A percentile compares a stretch with the other conserved stretches of the same genome.
Conservation (phyloP, 2,113 vertebrate species). For the Misgurnus anguillicaudatus region DNA sequence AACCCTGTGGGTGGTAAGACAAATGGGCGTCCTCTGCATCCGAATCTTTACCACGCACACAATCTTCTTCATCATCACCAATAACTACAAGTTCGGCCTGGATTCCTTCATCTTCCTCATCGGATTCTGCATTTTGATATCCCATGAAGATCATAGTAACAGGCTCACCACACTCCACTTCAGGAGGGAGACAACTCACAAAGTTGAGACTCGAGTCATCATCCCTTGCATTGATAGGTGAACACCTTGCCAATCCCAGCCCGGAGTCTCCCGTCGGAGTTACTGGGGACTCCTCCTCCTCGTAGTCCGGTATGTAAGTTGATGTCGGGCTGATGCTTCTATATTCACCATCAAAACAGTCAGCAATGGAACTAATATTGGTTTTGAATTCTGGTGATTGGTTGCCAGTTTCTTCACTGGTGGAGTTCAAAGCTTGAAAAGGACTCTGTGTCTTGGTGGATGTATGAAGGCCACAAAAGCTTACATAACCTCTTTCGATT, state of each 20-base stretch:
- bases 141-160: slow-evolving; percentile 98
- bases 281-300: slow-evolving; percentile 51
- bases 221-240: slow-evolving; percentile 66
- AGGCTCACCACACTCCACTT: slow-evolving; percentile 70
- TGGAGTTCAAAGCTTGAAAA: slow-evolving; percentile 10
- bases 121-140: slow-evolving; percentile 80
- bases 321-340: slow-evolving; percentile 37
- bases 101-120: slow-evolving; percentile 80
- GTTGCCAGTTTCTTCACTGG: not conserved
- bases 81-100: slow-evolving; percentile 90
- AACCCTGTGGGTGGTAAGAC: slow-evolving; percentile 80
- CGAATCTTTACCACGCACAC: slow-evolving; percentile 64
- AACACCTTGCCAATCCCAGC: slow-evolving; percentile 37
- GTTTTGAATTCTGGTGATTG: not conserved
- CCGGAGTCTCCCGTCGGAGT: slow-evolving; percentile 51
- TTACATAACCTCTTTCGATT: slow-evolving; percentile 66
- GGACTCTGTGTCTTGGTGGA: slow-evolving; percentile 58
- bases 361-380: slow-evolving; percentile 16
- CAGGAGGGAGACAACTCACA: slow-evolving; percentile 72
- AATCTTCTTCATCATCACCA: slow-evolving; percentile 63
- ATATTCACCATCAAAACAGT: not conserved
- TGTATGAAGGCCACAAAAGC: slow-evolving; percentile 56
- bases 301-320: slow-evolving; percentile 54
- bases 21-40: slow-evolving; percentile 57
- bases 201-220: slow-evolving; percentile 67